These are phyloP conservation scores for Oceanodroma leucorhoa DNA, from an alignment of 2,797 vertebrate species.

Conservation along the genomic window DNA sequence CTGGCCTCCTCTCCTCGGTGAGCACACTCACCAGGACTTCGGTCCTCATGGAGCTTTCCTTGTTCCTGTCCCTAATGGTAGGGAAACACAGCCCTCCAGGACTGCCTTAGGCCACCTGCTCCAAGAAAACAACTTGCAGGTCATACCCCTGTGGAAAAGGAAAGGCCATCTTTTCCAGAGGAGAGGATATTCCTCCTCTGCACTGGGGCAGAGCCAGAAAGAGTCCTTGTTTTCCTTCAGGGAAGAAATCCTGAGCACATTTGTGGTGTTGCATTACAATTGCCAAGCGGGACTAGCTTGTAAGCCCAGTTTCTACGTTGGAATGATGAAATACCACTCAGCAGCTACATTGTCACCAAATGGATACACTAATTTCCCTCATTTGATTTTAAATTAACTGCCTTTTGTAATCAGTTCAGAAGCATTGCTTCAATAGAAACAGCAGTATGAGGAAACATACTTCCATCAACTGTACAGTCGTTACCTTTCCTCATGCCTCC, in stretches of 20 bases:
- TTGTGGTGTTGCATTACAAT: not conserved
- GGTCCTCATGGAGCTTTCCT: not conserved
- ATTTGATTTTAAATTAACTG: not conserved
- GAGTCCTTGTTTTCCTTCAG: not conserved
- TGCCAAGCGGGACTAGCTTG: not conserved
- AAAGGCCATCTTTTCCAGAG: not conserved
- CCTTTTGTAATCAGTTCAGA: not conserved
- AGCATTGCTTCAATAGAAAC: not conserved
- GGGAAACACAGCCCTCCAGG: not conserved
- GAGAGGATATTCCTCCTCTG: not conserved
- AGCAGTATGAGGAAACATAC: not conserved
- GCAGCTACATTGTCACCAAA: not conserved
- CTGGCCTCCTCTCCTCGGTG: not conserved
- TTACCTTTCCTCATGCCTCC: not conserved
- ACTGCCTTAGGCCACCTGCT: not conserved
- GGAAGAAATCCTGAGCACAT: not conserved
- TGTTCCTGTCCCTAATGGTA: not conserved
- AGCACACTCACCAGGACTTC: not conserved
- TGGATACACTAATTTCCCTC: not conserved
- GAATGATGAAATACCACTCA: not conserved
- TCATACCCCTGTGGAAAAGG: not conserved
- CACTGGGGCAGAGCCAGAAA: not conserved
- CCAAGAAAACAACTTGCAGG: not conserved
- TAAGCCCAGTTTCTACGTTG: not conserved
- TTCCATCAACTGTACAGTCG: not conserved